Conservation (phyloP, 2,113 vertebrate species). For the Protobothrops flavoviridis region DNA sequence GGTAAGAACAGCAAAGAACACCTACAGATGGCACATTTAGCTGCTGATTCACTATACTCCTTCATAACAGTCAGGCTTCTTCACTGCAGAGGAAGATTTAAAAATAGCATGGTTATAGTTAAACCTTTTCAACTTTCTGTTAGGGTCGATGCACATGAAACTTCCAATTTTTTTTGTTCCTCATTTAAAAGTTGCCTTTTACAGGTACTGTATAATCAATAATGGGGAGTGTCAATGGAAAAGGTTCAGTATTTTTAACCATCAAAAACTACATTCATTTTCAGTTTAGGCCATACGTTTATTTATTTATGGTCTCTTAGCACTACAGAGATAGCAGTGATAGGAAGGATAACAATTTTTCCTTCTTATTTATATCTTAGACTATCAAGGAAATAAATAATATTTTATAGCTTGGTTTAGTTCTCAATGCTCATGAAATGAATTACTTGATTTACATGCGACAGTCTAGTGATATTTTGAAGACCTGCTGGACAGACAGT, state of each 20-base stretch:
- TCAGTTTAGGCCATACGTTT: not conserved
- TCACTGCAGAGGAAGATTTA: constrained; percentile 53
- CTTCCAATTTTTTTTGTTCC: not conserved
- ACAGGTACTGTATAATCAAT: not conserved
- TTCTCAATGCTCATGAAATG: not conserved
- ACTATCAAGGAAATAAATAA: not conserved
- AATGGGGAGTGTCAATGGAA: not conserved
- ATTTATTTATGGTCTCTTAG: not conserved
- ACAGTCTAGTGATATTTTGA: not conserved
- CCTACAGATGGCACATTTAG: constrained; percentile 65
- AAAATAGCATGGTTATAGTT: constrained; percentile 61
- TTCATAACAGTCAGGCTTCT: constrained; percentile 32
- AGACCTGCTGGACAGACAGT: not conserved
- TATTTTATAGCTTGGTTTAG: not conserved
- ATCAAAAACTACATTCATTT: not conserved
- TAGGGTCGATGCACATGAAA: constrained; percentile 10
- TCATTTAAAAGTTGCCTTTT: not conserved
- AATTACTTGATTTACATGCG: not conserved
- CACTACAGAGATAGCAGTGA: not conserved
- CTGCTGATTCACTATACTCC: constrained; percentile 60
- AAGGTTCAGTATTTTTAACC: not conserved
- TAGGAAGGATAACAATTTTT: not conserved
- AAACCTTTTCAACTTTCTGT: constrained; percentile 41
- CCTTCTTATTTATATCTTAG: not conserved
- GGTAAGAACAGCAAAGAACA: constrained; percentile 50